Evolutionary conservation across 2,888 invertebrate species (phyloP), one percentile per base, ranked within the genome.

Genomic region (Hydrotaea diabolus): DNA sequence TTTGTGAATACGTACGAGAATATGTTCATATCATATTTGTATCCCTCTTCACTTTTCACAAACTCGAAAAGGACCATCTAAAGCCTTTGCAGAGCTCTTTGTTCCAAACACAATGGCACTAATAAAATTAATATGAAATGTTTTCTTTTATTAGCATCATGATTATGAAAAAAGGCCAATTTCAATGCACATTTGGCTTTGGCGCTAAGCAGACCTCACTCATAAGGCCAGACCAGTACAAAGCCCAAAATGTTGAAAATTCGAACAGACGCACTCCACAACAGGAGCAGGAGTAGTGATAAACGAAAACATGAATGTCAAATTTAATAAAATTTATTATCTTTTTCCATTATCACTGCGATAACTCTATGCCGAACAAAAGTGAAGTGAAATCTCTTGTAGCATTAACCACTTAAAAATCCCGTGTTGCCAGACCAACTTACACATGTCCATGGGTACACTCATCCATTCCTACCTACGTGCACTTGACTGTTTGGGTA

Each of bases 321-420:
- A 89, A 90, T 90, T 89, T 91, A 91, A 91, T 91, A 89, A 88
- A 91, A 92, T 91, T 90, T 91, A 91, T 92, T 91, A 90, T 90
- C 87, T 88, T 88, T 86, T 87, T 55, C 26, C 88, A 88, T 88
- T 90, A 88, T 89, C 88, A 89, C 77, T 49, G 7, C 55, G 62
- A 64, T 62, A 57, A 46, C 46, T 7, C 21, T 39, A 0, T 21
- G 4, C n/a, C 19, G 55, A 39, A 0, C 36, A 8, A 43, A 43
- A 43, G 13, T 39, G 15, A 39, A 66, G 19, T 19, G 46, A 69
- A 69, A 43, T 69, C 23, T 46, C 23, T 15, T 66, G 26, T 66
- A 43, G 43, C 13, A 9, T 7, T 66, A 66, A 39, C 66, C 69
- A 69, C 69, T 69, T 69, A 69, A 69, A 23, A 46, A 46, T 21